These are phyloP conservation scores for Oreochromis aureus DNA, from an alignment of 2,113 vertebrate genomes.

Conservation along the genomic window DNA sequence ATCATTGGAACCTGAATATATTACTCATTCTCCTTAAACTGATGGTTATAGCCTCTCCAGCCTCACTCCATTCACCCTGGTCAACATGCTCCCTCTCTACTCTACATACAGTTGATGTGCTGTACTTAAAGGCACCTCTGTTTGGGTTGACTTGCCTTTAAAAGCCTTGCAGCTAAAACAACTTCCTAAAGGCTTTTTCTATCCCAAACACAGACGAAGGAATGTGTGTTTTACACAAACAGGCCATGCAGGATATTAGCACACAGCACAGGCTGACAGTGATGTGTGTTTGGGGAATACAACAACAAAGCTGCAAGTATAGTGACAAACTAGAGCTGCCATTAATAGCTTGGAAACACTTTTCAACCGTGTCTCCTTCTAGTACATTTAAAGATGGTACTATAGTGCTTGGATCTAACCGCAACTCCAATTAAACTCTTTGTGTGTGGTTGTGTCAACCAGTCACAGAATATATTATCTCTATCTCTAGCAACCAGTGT, in stretches of 20 bases:
- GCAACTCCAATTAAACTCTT: background rate
- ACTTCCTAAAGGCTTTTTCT: constrained; percentile 54
- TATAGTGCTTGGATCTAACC: background rate
- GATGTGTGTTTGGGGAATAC: constrained; percentile 3
- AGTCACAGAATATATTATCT: background rate
- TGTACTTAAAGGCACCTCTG: constrained; percentile 6
- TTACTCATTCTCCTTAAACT: constrained; percentile 1
- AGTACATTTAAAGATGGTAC: background rate
- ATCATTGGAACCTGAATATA: constrained; percentile 21
- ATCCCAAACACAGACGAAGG: constrained; percentile 45
- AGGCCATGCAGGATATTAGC: constrained; percentile 41
- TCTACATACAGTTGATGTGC: background rate
- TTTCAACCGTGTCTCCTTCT: background rate
- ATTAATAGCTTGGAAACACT: background rate
- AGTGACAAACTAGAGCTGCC: background rate
- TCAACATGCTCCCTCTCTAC: background rate
- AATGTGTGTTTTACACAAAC: constrained; percentile 45
- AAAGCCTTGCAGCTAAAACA: constrained; percentile 34
- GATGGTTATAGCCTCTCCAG: background rate
- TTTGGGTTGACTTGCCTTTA: constrained; percentile 50
- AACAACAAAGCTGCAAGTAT: constrained; percentile 2
- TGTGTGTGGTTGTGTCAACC: background rate
- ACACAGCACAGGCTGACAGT: constrained; percentile 25
- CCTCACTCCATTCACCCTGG: background rate
- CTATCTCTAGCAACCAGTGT: background rate